Base-by-base conservation (phyloP, 2,888 invertebrate species). In the Agrilus biguttatus region DNA sequence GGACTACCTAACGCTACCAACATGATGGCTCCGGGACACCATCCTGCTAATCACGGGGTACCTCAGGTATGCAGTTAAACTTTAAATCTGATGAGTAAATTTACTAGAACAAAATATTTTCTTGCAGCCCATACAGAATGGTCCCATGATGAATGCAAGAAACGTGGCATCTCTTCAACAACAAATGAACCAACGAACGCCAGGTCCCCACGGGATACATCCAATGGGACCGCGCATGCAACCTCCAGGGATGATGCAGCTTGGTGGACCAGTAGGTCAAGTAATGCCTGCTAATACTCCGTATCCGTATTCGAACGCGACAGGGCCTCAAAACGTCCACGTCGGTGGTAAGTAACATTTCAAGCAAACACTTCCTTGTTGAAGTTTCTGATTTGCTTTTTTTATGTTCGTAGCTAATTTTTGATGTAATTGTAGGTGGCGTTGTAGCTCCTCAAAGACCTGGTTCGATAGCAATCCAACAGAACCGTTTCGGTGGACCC, bases 101-200 rank as follows among this genome's bases (percentile, higher is more conserved):
- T 23, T 43, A 35, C 37, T 28, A 37, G 14, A 39, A 43, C 36
- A 36, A 21, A 28, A 28, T 2, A 10, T 10, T 28, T 10, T 2
- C 45, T 43, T 59, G 14, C 68, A 77, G 69, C 71, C 71, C 44
- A 76, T 86, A 74, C 84, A 82, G 61, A 87, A 87, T 61, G 87
- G 87, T 1, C 86, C 87, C 1, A 72, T 86, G 63, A 71, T 83
- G 73, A 61, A 66, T 44, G 67, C 70, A 13, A 61, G 73, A 36
- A 61, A 66, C 12, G 70, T 70, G 14, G 63, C 68, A 50, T 28
- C 28, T 28, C 2, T 28, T 10, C 68, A 69, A 54, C 65, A 68
- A 42, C 63, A 62, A 46, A 63, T 75, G 53, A 69, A 73, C 51
- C 69, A 68, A 8, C 46, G 52, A 45, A 54, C 57, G 8, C 62